Evolutionary conservation across 2,797 vertebrate genomes (phyloP).

Genomic region (Eulemur coronatus): DNA sequence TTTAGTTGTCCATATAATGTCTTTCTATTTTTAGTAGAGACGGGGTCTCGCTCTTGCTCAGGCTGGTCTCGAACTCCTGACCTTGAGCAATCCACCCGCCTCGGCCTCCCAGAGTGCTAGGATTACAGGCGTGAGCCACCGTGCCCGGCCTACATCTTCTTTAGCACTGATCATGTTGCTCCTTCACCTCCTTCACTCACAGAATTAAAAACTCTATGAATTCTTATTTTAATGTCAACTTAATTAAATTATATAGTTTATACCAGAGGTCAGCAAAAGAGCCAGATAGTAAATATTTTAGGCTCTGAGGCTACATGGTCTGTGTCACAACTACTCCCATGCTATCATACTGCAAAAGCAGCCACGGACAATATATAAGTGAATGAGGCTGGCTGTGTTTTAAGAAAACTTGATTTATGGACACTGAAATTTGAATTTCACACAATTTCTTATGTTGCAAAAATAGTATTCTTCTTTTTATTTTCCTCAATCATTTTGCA

Average conservation of each 20-base stretch:
- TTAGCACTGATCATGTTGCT: not conserved
- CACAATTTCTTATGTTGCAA: not conserved
- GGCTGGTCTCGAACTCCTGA: too few species aligned
- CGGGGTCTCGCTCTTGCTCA: too few species aligned
- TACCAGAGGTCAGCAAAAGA: not conserved
- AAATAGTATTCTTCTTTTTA: not conserved
- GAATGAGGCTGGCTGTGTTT: not conserved
- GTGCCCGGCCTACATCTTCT: not conserved
- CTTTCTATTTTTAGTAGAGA: too few species aligned
- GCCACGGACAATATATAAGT: not conserved
- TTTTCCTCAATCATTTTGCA: slow-evolving; percentile 18
- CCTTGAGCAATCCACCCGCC: too few species aligned
- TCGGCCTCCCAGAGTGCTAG: too few species aligned
- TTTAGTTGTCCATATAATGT: too few species aligned
- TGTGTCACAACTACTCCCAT: not conserved
- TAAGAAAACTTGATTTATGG: not conserved
- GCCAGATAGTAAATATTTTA: not conserved
- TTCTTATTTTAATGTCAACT: not conserved
- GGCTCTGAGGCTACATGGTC: not conserved
- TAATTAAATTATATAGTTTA: not conserved
- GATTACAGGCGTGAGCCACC: too few species aligned
- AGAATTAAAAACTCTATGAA: not conserved
- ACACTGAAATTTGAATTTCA: not conserved
- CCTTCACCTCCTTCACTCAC: not conserved
- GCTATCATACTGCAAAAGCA: not conserved